These are phyloP conservation scores for Orius insidiosus DNA, from an alignment of 1,140 invertebrate species.

Conservation along the genomic window DNA sequence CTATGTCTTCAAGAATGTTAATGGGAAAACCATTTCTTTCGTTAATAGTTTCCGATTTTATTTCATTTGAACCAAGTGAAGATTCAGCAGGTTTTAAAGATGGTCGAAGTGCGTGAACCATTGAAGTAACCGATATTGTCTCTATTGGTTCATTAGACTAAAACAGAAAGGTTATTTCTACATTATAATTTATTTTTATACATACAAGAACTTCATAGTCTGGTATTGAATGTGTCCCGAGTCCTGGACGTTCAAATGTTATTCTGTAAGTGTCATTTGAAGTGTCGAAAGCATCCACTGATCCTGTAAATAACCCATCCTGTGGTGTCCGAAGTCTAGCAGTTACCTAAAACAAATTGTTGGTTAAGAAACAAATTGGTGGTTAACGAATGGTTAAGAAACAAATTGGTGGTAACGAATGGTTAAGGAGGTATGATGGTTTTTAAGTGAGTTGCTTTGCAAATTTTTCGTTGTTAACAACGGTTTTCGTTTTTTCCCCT, in stretches of 20 bases:
- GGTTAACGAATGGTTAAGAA: too few species aligned
- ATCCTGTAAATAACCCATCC: constrained; percentile 92
- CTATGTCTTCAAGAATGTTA: constrained; percentile 69
- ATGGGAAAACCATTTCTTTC: constrained; percentile 49
- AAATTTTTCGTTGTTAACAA: too few species aligned
- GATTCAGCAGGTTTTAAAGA: constrained; percentile 3
- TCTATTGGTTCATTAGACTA: constrained; percentile 74
- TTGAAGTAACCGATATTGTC: constrained; percentile 45
- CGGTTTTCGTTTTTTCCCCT: too few species aligned
- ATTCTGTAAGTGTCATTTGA: constrained; percentile 94
- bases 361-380: too few species aligned
- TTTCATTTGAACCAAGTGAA: too few species aligned
- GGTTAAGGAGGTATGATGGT: too few species aligned
- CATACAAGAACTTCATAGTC: constrained; percentile 77
- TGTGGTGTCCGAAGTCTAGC: constrained; percentile 79
- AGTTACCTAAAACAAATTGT: too few species aligned
- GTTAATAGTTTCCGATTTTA: too few species aligned
- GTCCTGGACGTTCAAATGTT: constrained; percentile 80
- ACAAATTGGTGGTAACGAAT: too few species aligned
- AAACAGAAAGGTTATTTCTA: not conserved
- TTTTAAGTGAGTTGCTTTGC: too few species aligned
- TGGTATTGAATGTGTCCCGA: constrained; percentile 90
- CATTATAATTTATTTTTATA: not conserved
- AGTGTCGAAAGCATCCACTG: constrained; percentile 93
- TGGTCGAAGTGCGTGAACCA: constrained; percentile 13